Base-by-base conservation (phyloP, 2,888 invertebrate species). In the Dolichomitus sp. region DNA sequence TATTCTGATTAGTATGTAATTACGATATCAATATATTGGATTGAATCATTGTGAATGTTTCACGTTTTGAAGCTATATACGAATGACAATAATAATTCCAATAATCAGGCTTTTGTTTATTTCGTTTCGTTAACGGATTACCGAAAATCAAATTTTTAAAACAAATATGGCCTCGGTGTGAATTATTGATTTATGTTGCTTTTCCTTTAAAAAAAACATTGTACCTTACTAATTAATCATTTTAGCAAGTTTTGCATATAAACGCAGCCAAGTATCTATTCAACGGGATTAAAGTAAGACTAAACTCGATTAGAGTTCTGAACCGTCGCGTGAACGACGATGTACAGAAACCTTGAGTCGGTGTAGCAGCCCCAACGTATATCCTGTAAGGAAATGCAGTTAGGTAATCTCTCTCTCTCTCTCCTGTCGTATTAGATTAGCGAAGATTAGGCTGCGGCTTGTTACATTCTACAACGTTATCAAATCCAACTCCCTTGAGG, bases 401-500 rank as follows among this genome's bases (percentile, higher is more conserved):
- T 78, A 65, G 42, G 69, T 48, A 65, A 79, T 50, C 30, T 45
- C 48, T 75, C 40, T 30, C 57, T n/a, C 17, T n/a, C 63, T 69
- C 68, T 14, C 75, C n/a, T 30, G 65, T 74, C 48, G 40, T 57
- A 79, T 81, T 81, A 45, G 72, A 73, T 84, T 84, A 81, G 57
- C 54, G 27, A 73, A 73, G 84, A 84, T 84, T 76, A 79, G 79
- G 30, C 66, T 75, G 65, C 19, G 68, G 78, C 50, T 78, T 61
- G 72, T 70, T 54, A 78, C 59, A 72, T 75, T 74, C 66, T 72
- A 45, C 57, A 70, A 69, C 77, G 23, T 70, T 61, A 81, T 75
- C 81, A 61, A 78, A 61, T 74, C 59, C 61, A 48, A 61, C 48
- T 74, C 54, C 27, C 72, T 54, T 14, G 12, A 37, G 50, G n/a